phyloP scores from a whole-genome alignment of 2,797 vertebrate genomes.

The Megaceryle alcyon region DNA sequence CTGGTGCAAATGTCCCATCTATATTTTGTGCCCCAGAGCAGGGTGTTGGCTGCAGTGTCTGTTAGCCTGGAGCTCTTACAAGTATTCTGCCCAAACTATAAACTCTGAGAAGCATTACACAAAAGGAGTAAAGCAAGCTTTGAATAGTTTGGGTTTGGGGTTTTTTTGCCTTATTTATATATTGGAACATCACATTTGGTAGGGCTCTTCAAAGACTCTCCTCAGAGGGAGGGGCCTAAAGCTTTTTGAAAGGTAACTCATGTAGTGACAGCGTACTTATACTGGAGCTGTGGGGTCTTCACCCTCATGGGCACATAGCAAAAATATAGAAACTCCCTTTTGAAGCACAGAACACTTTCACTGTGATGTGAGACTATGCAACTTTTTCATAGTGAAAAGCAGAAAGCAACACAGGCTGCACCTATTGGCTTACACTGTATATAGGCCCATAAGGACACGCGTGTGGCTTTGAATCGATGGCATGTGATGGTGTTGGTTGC shows the following conservation, averaged over 20 bases:
- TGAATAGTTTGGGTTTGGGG: not conserved
- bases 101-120: not conserved
- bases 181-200: not conserved
- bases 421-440: no score
- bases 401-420: not conserved
- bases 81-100: not conserved
- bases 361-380: not conserved
- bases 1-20: not conserved
- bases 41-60: not conserved
- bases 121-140: not conserved
- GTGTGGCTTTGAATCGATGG: not conserved
- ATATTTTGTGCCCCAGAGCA: not conserved
- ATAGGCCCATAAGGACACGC: no score
- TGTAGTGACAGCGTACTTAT: not conserved
- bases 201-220: not conserved
- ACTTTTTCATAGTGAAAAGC: not conserved
- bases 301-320: not conserved
- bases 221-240: not conserved
- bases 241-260: not conserved
- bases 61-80: not conserved
- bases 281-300: not conserved
- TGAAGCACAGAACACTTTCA: not conserved
- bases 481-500: not conserved
- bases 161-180: not conserved
- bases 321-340: not conserved